Percentiles rank a stretch among this genome's conserved stretches.
Evolutionary conservation across 2,888 invertebrate species (phyloP).

Genomic region (Tridacna gigas): DNA sequence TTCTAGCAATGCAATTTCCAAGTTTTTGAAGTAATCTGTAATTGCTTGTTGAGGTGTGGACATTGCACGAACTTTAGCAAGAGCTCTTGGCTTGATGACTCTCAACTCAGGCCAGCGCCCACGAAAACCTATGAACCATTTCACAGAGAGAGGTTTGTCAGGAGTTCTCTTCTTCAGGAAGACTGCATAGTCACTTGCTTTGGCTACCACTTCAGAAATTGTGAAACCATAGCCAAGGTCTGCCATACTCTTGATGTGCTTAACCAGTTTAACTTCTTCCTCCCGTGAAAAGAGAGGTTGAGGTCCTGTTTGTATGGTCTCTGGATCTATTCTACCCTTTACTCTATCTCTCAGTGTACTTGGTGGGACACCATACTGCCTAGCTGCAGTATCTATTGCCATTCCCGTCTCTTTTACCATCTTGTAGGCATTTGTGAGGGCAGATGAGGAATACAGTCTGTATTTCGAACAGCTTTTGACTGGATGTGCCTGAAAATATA

Average conservation of each 20-base stretch:
- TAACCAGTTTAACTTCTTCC: constrained; percentile 31
- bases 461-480: no score
- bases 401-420: constrained; percentile 24
- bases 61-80: constrained; percentile 23
- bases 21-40: constrained; percentile 9
- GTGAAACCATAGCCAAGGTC: constrained; percentile 32
- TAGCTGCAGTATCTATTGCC: constrained; percentile 4
- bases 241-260: constrained; percentile 34
- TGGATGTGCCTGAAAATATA: no score
- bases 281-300: constrained; percentile 27
- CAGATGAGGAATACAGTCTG: constrained; percentile 31
- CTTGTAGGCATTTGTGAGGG: constrained; percentile 18
- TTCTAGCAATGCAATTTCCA: background rate
- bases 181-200: constrained; percentile 28
- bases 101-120: constrained; percentile 25
- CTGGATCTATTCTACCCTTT: constrained; percentile 29
- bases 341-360: constrained; percentile 25
- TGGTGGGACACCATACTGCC: constrained; percentile 33
- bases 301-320: constrained; percentile 23
- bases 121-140: background rate
- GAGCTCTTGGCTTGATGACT: constrained; percentile 15
- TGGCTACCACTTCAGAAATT: constrained; percentile 19
- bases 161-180: background rate
- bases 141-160: background rate
- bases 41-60: background rate